Evolutionary conservation across 1,140 invertebrate species (phyloP).

Genomic region (Megathymus violae): DNA sequence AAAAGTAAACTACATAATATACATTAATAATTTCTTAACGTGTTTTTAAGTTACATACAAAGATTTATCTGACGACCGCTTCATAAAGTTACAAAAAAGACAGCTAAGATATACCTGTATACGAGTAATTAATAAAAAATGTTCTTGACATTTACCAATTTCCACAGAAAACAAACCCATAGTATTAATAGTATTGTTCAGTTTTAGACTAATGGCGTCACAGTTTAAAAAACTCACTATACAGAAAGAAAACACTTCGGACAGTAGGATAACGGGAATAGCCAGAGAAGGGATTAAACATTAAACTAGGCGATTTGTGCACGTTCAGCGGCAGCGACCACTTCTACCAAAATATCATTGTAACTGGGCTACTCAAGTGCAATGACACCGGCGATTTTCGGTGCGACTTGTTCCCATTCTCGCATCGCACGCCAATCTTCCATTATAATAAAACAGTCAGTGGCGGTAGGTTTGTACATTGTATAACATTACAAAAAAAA

Average conservation of each 20-base stretch:
- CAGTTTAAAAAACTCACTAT: background rate
- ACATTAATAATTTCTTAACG: too few species aligned
- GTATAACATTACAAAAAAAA: background rate
- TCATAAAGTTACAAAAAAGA: too few species aligned
- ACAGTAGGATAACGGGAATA: slow-evolving; percentile 1
- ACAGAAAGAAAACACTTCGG: too few species aligned
- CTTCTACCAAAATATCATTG: slow-evolving; percentile 75
- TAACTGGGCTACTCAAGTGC: slow-evolving; percentile 71
- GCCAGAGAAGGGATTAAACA: slow-evolving; percentile 6
- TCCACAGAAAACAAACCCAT: too few species aligned
- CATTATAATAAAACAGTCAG: slow-evolving; percentile 1
- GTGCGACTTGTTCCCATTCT: slow-evolving; percentile 45
- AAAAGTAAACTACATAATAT: too few species aligned
- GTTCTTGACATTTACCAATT: too few species aligned
- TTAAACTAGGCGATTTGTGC: slow-evolving; percentile 21
- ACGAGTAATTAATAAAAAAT: too few species aligned
- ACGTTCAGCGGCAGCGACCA: slow-evolving; percentile 42
- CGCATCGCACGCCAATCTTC: slow-evolving; percentile 36
- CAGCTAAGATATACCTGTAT: too few species aligned
- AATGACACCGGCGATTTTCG: slow-evolving; percentile 73
- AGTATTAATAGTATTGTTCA: too few species aligned
- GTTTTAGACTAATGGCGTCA: too few species aligned
- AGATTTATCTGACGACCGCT: too few species aligned
- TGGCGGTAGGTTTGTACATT: background rate
- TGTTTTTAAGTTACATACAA: too few species aligned